Evolutionary conservation across 2,888 invertebrate species (phyloP).

Genomic region (Acanthococcus lagerstroemiae): DNA sequence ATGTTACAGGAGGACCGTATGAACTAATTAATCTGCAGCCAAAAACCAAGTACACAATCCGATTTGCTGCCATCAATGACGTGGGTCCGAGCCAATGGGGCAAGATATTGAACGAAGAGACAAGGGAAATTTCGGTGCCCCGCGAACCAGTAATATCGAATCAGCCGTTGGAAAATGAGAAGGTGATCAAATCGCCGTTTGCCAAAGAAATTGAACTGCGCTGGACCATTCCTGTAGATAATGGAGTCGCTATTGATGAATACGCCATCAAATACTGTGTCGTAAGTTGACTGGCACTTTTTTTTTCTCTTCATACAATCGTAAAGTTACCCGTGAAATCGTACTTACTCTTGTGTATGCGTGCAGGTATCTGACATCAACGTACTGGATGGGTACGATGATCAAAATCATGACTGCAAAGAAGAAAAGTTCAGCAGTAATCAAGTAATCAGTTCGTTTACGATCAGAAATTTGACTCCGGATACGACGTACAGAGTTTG

Average conservation of each 20-base stretch:
- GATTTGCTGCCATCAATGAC: constrained; percentile 74
- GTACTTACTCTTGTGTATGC: too few species aligned
- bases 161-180: constrained; percentile 42
- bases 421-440: too few species aligned
- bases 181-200: constrained; percentile 52
- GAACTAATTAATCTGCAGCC: constrained; percentile 69
- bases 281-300: constrained; percentile 52
- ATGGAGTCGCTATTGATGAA: constrained; percentile 76
- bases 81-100: constrained; percentile 72
- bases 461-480: constrained; percentile 58
- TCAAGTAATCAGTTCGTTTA: constrained; percentile 50
- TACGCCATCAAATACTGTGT: constrained; percentile 73
- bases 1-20: constrained; percentile 56
- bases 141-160: constrained; percentile 57
- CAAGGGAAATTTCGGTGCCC: constrained; percentile 66
- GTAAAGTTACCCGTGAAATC: too few species aligned
- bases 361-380: too few species aligned
- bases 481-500: constrained; percentile 77
- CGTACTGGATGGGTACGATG: too few species aligned
- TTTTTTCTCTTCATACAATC: too few species aligned
- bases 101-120: constrained; percentile 53
- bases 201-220: constrained; percentile 69
- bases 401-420: too few species aligned
- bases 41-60: constrained; percentile 65
- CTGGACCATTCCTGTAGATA: constrained; percentile 78